A percentile compares a stretch with the other conserved stretches of the same genome.
These are phyloP conservation scores for Sisor rabdophorus DNA, from an alignment of 2,113 vertebrate genomes.

Conservation along the genomic window DNA sequence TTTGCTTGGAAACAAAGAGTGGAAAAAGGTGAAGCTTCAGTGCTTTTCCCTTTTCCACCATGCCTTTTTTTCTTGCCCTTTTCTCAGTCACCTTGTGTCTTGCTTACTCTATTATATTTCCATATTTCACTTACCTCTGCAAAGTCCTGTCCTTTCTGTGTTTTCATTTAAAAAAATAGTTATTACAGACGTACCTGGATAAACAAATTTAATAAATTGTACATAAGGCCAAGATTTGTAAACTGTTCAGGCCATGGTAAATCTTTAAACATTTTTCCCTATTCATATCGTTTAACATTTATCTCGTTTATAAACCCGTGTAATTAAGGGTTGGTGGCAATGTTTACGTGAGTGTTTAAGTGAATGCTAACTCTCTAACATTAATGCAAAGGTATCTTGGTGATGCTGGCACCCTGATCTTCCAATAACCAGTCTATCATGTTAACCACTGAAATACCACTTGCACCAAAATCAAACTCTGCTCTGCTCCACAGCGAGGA, in stretches of 20 bases:
- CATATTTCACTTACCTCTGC: background rate
- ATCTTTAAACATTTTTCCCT: background rate
- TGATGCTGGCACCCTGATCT: no score
- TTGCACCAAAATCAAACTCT: background rate
- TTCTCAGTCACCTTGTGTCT: background rate
- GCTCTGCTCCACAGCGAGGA: background rate
- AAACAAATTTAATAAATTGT: background rate
- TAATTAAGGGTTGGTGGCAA: no score
- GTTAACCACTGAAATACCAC: no score
- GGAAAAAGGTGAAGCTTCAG: background rate
- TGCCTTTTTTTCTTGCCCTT: constrained; percentile 5
- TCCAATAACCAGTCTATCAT: no score
- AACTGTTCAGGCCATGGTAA: background rate
- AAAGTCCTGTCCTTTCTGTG: background rate
- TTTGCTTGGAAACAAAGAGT: background rate
- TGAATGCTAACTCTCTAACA: no score
- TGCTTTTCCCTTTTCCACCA: background rate
- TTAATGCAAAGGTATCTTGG: no score
- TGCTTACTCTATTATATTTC: background rate
- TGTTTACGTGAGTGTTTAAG: no score
- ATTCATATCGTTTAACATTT: no score
- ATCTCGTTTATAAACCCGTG: no score
- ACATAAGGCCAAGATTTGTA: no score
- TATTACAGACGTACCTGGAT: background rate
- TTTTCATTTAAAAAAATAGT: background rate